A percentile compares a stretch with the other conserved stretches of the same genome.
phyloP scores from a whole-genome alignment of 30 jellyfish, hydroid and myxozoan genomes.

The Nemopilema nomurai region DNA sequence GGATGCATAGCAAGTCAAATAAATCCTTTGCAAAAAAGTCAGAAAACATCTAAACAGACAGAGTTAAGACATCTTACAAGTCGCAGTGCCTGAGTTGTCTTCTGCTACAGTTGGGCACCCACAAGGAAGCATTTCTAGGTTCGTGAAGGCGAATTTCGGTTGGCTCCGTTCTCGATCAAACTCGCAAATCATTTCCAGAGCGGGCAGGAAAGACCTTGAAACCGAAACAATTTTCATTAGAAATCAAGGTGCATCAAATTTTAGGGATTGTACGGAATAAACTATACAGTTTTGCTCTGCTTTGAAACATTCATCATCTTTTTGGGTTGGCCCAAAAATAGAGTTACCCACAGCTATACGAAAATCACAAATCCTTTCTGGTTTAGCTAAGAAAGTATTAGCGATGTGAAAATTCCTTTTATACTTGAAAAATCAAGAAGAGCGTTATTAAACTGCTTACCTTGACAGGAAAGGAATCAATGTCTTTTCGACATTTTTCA shows the following conservation, averaged over 20 bases:
- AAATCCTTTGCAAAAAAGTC: not conserved
- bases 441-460: conserved; percentile 19
- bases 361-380: too few species aligned
- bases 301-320: too few species aligned
- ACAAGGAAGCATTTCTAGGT: conserved; percentile 83
- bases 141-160: conserved; percentile 81
- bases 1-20: too few species aligned
- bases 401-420: too few species aligned
- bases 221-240: not conserved
- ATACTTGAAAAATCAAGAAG: too few species aligned
- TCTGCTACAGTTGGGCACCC: conserved; percentile 84
- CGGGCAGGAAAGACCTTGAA: conserved; percentile 62
- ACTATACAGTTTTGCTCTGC: too few species aligned
- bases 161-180: conserved; percentile 48
- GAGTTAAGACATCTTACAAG: conserved; percentile 23
- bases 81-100: not conserved
- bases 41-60: not conserved
- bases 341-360: too few species aligned
- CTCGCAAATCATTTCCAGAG: conserved; percentile 74
- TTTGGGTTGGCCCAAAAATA: too few species aligned
- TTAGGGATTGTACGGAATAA: not conserved
- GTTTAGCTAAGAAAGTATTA: too few species aligned
- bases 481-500: conserved; percentile 68
- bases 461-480: conserved; percentile 66
- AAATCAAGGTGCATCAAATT: not conserved